phyloP scores from a whole-genome alignment of 2,888 invertebrate species.

The Rotaria magnacalcarata region DNA sequence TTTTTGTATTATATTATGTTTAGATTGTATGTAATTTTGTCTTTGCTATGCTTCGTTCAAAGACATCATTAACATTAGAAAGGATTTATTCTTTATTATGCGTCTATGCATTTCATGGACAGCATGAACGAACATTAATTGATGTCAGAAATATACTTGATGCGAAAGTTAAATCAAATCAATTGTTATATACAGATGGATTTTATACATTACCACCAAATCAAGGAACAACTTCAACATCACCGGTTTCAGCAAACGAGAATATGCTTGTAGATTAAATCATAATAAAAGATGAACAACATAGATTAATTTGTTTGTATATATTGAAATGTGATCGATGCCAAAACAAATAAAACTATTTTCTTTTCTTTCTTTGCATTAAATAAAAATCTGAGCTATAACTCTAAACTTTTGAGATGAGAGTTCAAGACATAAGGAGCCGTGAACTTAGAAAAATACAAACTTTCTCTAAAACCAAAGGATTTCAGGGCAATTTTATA shows the following conservation, averaged over 20 bases:
- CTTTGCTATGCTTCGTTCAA: conserved; percentile 28
- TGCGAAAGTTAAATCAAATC: not conserved
- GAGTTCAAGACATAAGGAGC: no score
- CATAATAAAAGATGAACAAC: not conserved
- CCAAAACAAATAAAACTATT: no score
- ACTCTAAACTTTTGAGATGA: no score
- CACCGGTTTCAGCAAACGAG: not conserved
- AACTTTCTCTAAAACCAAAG: no score
- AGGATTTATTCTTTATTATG: conserved; percentile 15
- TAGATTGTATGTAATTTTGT: conserved; percentile 32
- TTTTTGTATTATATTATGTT: not conserved
- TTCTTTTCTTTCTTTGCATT: no score
- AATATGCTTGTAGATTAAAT: conserved; percentile 22
- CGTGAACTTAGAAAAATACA: no score
- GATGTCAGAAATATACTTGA: conserved; percentile 16
- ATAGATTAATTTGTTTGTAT: not conserved
- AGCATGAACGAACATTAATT: conserved; percentile 6
- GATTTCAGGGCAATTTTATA: no score
- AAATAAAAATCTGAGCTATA: no score
- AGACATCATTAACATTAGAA: conserved; percentile 35
- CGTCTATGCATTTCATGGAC: conserved; percentile 22
- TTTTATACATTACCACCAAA: conserved; percentile 24
- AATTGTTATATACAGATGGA: conserved; percentile 20
- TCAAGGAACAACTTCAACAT: not conserved
- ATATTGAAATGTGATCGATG: not conserved